Evolutionary conservation across 2,113 vertebrate genomes (phyloP), one percentile per base, ranked within the genome.

Genomic region (Ammodytes marinus): DNA sequence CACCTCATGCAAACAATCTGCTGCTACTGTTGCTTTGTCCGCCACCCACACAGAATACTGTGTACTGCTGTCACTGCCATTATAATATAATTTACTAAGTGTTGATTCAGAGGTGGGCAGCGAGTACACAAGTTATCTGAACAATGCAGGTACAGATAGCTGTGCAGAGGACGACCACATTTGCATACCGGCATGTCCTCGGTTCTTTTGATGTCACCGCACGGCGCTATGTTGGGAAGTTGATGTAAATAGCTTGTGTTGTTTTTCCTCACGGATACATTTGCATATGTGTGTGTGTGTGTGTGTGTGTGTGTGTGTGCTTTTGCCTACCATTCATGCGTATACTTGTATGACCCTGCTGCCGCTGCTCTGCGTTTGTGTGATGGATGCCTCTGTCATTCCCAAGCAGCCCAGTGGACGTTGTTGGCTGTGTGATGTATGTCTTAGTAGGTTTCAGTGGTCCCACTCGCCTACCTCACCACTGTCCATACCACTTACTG

Each of bases 361-460:
- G 49, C n/a, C n/a, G n/a, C 43, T 72, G 43, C 5, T 77, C 37
- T 37, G 40, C 52, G 39, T 57, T 63, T 63, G 52, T 55, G 27
- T 75, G 73, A 71, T 83, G 15, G 52, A 74, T 58, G 70, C 12
- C 19, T 40, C 71, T 77, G 77, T 77, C 77, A 67, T 17, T 61
- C 50, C 40, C 50, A 39, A 46, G 27, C 52, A 64, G 58, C 57
- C 58, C 46, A 67, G 19, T 63, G 70, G 40, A 84, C 58, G 50
- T 27, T 55, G 53, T 64, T 67, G 54, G 57, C 61, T 66, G 58
- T 40, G 63, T 66, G 71, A 49, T 49, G 59, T 59, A 55, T 73
- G 49, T 39, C 19, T 49, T 49, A 12, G 59, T 59, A 63, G 69
- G 7, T 54, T 55, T 55, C 55, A 68, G 53, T 42, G 15, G 60